Conservation (phyloP, 2,113 vertebrate species). For the Perca flavescens region DNA sequence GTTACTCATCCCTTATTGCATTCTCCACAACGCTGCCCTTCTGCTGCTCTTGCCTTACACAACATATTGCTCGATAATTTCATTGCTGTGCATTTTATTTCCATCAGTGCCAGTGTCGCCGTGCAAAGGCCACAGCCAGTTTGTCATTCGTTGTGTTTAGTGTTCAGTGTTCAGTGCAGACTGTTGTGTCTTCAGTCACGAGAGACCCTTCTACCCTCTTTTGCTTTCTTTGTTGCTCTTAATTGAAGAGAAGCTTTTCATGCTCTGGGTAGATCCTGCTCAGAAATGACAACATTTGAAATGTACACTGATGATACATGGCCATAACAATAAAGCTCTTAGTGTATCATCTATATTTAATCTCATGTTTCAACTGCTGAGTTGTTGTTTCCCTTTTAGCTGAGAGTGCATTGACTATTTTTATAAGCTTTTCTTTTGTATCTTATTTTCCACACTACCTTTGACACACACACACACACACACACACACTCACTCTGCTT, state of each 20-base stretch:
- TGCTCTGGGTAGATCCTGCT: neutral
- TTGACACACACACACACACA: neutral
- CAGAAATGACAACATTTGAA: neutral
- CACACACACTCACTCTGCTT: neutral
- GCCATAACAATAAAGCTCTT: neutral
- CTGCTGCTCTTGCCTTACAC: constrained; percentile 12
- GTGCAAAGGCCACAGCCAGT: constrained; percentile 29
- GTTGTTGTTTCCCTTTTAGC: constrained; percentile 17
- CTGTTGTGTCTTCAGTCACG: neutral
- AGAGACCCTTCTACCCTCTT: neutral
- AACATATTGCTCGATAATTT: constrained; percentile 24
- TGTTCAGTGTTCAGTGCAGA: neutral
- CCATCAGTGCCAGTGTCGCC: constrained; percentile 2
- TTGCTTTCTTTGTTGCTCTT: neutral
- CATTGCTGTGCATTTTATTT: constrained; percentile 46
- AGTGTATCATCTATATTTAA: constrained; percentile 20
- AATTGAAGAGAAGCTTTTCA: neutral
- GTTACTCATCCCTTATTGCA: constrained; percentile 33
- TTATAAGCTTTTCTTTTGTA: constrained; percentile 23
- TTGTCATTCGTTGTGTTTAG: neutral
- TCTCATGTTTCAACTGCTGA: constrained; percentile 34
- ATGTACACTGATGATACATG: neutral
- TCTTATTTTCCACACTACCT: constrained; percentile 19
- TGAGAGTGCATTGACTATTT: constrained; percentile 21
- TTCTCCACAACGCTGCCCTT: constrained; percentile 36